Conservation (phyloP, 1,140 invertebrate genomes). For the Theocolax elegans region DNA sequence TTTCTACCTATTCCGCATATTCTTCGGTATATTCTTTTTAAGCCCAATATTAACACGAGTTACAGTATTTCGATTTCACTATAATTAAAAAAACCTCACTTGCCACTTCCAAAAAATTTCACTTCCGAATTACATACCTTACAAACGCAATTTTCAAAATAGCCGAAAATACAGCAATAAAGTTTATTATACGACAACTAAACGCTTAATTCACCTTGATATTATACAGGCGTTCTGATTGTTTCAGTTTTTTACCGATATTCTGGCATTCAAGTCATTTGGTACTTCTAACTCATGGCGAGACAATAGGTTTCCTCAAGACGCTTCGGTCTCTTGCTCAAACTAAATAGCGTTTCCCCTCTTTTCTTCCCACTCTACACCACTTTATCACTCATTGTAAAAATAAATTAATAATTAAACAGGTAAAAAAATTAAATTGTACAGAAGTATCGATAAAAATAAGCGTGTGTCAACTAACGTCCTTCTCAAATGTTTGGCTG, state of each 20-base stretch:
- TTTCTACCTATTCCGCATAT: conserved; percentile 27
- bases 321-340: conserved; percentile 11
- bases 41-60: conserved; percentile 32
- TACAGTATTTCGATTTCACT: conserved; percentile 23
- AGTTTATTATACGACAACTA: conserved; percentile 37
- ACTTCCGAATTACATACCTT: too few relatives aligned
- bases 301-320: conserved; percentile 29
- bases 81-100: too few relatives aligned
- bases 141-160: too few relatives aligned
- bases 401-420: too few relatives aligned
- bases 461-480: too few relatives aligned
- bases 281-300: conserved; percentile 33
- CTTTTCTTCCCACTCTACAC: background rate
- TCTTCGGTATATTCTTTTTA: conserved; percentile 20
- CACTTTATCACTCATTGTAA: background rate
- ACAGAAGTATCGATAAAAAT: too few relatives aligned
- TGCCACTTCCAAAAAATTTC: too few relatives aligned
- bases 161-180: too few relatives aligned
- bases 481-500: too few relatives aligned
- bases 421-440: too few relatives aligned
- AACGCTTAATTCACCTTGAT: conserved; percentile 36
- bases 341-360: background rate
- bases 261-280: conserved; percentile 30
- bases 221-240: conserved; percentile 22
- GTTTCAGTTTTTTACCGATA: conserved; percentile 42